Percentiles rank a stretch among this genome's conserved stretches.
Evolutionary conservation across 2,113 vertebrate genomes (phyloP).

Genomic region (Cyprinodon variegatus): DNA sequence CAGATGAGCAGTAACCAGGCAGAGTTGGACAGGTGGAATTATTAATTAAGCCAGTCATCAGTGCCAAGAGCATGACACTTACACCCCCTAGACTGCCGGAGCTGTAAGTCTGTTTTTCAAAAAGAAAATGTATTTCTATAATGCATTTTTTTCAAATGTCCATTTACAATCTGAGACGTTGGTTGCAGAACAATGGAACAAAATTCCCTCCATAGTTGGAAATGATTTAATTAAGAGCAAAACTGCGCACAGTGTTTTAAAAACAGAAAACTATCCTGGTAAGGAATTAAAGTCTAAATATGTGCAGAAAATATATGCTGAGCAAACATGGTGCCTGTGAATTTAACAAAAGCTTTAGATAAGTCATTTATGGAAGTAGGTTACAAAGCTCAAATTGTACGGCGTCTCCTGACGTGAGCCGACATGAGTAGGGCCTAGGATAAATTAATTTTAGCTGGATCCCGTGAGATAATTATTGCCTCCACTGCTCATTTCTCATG

Average conservation of each 20-base stretch:
- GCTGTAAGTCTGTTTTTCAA: too few species aligned
- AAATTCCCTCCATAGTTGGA: too few species aligned
- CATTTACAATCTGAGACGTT: too few species aligned
- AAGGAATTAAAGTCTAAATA: not conserved
- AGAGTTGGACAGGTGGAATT: too few species aligned
- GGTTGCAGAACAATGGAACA: too few species aligned
- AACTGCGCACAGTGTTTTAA: too few species aligned
- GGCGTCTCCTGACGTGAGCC: constrained; percentile 4
- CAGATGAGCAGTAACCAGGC: too few species aligned
- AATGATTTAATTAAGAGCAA: not conserved
- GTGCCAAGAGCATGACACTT: too few species aligned
- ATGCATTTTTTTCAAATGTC: too few species aligned
- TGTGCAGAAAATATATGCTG: constrained; percentile 6
- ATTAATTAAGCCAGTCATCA: too few species aligned
- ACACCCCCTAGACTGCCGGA: too few species aligned
- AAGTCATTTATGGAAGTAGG: constrained; percentile 38
- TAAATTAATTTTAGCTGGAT: constrained; percentile 36
- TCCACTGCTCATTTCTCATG: constrained; percentile 38
- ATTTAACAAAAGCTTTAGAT: not conserved
- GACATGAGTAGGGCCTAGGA: constrained; percentile 9
- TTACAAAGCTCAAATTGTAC: constrained; percentile 19
- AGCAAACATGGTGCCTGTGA: constrained; percentile 14
- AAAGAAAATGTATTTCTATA: too few species aligned
- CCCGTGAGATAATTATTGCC: constrained; percentile 43
- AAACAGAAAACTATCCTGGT: not conserved